Evolutionary conservation across 2,797 vertebrate genomes (phyloP).

Genomic region (Petrocephalus sullivani): DNA sequence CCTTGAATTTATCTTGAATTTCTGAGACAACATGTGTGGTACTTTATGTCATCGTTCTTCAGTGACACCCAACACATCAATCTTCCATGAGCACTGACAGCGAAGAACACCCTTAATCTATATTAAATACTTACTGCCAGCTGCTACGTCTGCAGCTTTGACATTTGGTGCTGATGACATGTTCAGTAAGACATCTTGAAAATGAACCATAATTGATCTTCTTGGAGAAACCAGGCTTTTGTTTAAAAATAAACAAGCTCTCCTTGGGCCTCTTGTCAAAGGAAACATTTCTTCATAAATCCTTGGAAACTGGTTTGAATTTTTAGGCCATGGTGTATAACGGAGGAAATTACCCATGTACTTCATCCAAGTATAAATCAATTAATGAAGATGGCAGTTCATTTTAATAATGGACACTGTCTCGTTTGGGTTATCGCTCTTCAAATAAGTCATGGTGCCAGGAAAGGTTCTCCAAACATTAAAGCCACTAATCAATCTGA

Average conservation of each 20-base stretch:
- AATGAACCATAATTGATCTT: background rate
- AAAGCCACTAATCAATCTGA: background rate
- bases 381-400: constrained; percentile 5
- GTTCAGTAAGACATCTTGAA: background rate
- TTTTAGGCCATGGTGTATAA: background rate
- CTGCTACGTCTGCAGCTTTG: background rate
- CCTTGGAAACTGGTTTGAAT: background rate
- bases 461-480: background rate
- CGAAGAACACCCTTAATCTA: background rate
- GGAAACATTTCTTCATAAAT: background rate
- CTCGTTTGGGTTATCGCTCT: background rate
- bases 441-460: background rate
- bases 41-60: background rate
- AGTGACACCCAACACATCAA: background rate
- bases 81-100: background rate
- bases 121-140: constrained; percentile 1
- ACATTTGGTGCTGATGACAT: background rate
- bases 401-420: constrained; percentile 16
- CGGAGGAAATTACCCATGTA: constrained; percentile 10
- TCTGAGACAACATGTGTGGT: background rate
- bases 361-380: background rate
- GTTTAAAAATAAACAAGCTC: background rate
- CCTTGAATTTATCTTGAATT: constrained; percentile 8
- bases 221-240: background rate
- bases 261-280: background rate